A percentile compares a stretch with the other conserved stretches of the same genome.
phyloP scores from a whole-genome alignment of 2,888 invertebrate genomes.

The Caenorhabditis sp. region DNA sequence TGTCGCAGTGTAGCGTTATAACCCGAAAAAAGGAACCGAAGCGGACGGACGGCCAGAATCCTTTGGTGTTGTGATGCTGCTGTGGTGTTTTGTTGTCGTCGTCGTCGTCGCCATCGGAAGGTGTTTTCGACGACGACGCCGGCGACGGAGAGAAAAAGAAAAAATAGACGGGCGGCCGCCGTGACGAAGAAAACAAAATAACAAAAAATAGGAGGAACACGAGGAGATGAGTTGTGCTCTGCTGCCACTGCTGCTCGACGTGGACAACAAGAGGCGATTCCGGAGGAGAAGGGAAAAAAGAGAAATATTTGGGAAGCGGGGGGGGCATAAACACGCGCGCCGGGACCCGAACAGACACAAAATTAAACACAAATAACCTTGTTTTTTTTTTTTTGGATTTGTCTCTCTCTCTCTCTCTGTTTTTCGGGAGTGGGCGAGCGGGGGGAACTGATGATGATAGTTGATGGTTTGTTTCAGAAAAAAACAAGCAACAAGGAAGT shows the following conservation, averaged over 20 bases:
- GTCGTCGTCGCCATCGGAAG: conserved; percentile 26
- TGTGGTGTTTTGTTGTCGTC: conserved; percentile 37
- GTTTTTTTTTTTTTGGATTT: conserved; percentile 13
- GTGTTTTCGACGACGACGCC: conserved; percentile 28
- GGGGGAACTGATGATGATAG: background rate
- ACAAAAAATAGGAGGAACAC: conserved; percentile 33
- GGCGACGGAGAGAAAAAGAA: background rate
- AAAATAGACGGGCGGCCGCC: background rate
- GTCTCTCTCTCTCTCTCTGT: conserved; percentile 1
- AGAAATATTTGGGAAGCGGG: conserved; percentile 29
- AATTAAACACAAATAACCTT: conserved; percentile 44
- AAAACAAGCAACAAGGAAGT: conserved; percentile 24
- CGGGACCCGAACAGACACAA: background rate
- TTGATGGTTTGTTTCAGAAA: background rate
- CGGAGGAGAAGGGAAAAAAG: background rate
- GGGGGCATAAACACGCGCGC: conserved; percentile 16
- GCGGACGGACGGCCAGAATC: background rate
- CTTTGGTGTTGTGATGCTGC: background rate
- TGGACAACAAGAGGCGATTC: conserved; percentile 18
- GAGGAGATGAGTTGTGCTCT: too few species aligned
- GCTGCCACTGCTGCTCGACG: too few species aligned
- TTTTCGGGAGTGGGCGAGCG: conserved; percentile 4
- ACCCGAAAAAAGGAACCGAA: background rate
- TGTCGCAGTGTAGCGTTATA: too few species aligned
- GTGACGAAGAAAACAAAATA: conserved; percentile 38